Base-by-base conservation (phyloP, 2,797 vertebrate species). In the Acanthis flammea region DNA sequence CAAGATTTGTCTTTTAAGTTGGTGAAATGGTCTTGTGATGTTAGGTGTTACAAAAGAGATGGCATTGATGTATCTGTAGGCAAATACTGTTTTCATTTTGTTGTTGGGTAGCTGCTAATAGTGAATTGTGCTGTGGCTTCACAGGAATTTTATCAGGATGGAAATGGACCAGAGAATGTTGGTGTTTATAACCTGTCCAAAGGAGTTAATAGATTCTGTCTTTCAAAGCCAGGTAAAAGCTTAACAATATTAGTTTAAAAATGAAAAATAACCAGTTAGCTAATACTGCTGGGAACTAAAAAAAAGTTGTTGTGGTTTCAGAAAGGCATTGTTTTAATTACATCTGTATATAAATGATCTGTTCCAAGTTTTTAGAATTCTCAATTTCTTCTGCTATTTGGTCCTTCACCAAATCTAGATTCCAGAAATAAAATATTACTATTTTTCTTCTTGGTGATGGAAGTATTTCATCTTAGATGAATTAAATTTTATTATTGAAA, bases 141-240 rank as follows among this genome's bases (percentile, higher is more conserved):
- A n/a, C 96, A 99, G 99, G 99, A 99, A 68, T 99, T 99, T 96
- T 99, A 99, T 97, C 99, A 99, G 96, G 99, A 99, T 92, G 99
- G 99, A 97, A 99, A 98, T 91, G 99, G 98, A 94, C 99, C 99
- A 3, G 99, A 99, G 97, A 99, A 99, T 0, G 99, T 99, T 47
- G 99, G 99, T 48, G 98, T 99, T 96, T 99, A 99, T 97, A 99
- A 99, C 94, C 98, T 99, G 50, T 99, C 99, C 31, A 99, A 99
- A 97, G 99, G 99, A 95, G 98, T 99, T 86, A 99, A 99, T 97
- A 98, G 99, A 66, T 99, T 99, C 97, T 99, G 99, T 96, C 98
- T 99, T 74, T 99, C 99, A 88, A 99, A 99, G 92, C 99, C 99
- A 70, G 99, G 99, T 99, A 95, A 98, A 88, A 90, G 47, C 16